Conservation (phyloP, 92 coral and sea anemone genomes). For the Blastomussa wellsi region DNA sequence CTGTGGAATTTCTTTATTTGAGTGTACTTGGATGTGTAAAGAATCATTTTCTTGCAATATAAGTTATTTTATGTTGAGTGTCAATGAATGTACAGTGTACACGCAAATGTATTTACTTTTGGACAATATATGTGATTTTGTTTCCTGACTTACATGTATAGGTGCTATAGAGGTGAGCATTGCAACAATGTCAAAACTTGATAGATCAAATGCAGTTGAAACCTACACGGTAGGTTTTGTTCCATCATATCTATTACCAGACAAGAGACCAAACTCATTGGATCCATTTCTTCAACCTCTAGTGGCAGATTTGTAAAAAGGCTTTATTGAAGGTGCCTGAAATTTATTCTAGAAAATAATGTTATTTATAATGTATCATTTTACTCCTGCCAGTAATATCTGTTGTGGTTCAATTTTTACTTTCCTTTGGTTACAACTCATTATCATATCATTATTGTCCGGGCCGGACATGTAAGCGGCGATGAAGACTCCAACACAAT, state of each 20-base stretch:
- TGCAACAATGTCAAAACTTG: slow-evolving; percentile 59
- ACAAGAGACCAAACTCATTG: slow-evolving; percentile 49
- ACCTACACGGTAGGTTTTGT: slow-evolving; percentile 52
- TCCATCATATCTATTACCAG: slow-evolving; percentile 56
- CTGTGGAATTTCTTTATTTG: no score
- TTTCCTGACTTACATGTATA: slow-evolving; percentile 11
- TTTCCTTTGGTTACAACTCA: no score
- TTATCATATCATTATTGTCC: no score
- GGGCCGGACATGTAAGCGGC: no score
- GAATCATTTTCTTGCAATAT: not conserved
- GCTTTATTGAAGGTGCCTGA: slow-evolving; percentile 51
- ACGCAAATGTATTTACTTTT: not conserved
- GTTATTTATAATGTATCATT: slow-evolving; percentile 1
- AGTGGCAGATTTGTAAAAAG: slow-evolving; percentile 38
- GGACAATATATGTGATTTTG: not conserved
- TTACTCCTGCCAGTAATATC: not conserved
- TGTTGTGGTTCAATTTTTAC: no score
- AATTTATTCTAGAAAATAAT: not conserved
- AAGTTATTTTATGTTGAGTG: not conserved
- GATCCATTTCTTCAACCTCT: slow-evolving; percentile 57
- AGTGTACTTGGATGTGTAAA: not conserved
- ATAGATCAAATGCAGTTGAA: slow-evolving; percentile 45
- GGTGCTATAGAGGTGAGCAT: slow-evolving; percentile 58
- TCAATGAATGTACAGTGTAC: no score
- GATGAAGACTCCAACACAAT: no score